These are phyloP conservation scores for Drosophila tripunctata DNA, from an alignment of 2,888 invertebrate genomes.

Conservation along the genomic window DNA sequence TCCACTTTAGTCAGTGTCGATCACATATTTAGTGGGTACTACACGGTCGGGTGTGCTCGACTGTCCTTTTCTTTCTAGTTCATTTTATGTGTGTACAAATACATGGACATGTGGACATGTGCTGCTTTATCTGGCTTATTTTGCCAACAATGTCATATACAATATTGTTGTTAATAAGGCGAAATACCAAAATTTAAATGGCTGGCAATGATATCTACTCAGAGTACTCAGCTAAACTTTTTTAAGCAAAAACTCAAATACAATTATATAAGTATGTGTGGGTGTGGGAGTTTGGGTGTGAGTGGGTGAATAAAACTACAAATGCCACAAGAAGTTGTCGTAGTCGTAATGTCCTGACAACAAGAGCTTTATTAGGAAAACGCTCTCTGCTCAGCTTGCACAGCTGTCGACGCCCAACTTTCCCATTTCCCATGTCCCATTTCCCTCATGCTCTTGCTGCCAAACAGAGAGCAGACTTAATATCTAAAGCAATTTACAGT, in stretches of 20 bases:
- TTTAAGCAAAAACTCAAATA: conserved; percentile 22
- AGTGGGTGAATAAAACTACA: conserved; percentile 6
- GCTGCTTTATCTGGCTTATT: neutral
- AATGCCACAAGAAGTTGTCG: conserved; percentile 40
- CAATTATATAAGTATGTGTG: neutral
- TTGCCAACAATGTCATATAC: neutral
- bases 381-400: conserved; percentile 43
- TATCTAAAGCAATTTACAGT: conserved; percentile 83
- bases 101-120: neutral
- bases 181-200: conserved; percentile 31
- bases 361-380: conserved; percentile 57
- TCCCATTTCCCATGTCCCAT: neutral
- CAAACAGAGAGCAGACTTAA: conserved; percentile 76
- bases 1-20: too few species aligned
- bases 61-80: too few species aligned
- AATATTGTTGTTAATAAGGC: conserved; percentile 19
- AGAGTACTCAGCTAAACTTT: conserved; percentile 22
- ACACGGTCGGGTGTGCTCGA: too few species aligned
- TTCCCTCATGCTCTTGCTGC: too few species aligned
- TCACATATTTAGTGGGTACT: too few species aligned
- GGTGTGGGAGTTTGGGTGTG: neutral
- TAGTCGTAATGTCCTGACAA: conserved; percentile 49
- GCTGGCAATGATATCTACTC: conserved; percentile 4
- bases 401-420: conserved; percentile 29
- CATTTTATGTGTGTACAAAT: too few species aligned